These are phyloP conservation scores for Drosophila auraria DNA, from an alignment of 1,140 invertebrate species.

Conservation along the genomic window DNA sequence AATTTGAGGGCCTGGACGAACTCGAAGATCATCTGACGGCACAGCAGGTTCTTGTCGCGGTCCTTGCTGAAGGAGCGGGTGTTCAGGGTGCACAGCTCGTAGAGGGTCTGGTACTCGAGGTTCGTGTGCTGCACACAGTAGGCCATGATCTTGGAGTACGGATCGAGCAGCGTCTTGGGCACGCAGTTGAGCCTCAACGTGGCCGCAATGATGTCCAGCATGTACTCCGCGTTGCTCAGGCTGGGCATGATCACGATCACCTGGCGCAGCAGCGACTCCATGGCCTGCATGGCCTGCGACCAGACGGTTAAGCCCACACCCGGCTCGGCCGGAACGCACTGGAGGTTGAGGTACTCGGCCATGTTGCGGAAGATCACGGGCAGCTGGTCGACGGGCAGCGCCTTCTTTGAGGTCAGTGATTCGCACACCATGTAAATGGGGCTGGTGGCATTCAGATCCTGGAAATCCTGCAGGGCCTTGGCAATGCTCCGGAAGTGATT, in stretches of 20 bases:
- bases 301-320: constrained; percentile 90
- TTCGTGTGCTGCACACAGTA: constrained; percentile 95
- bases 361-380: constrained; percentile 94
- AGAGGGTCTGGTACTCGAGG: constrained; percentile 93
- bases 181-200: constrained; percentile 94
- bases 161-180: constrained; percentile 90
- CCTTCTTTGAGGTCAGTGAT: constrained; percentile 95
- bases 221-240: constrained; percentile 90
- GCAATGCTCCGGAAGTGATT: constrained; percentile 97
- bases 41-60: constrained; percentile 96
- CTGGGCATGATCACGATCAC: constrained; percentile 91
- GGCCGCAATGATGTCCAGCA: constrained; percentile 94
- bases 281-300: constrained; percentile 92
- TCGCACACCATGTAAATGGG: constrained; percentile 96
- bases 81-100: constrained; percentile 96
- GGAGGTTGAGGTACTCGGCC: constrained; percentile 92
- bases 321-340: constrained; percentile 95
- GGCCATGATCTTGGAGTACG: constrained; percentile 97
- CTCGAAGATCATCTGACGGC: constrained; percentile 96
- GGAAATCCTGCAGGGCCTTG: constrained; percentile 97
- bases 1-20: constrained; percentile 98
- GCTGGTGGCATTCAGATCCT: constrained; percentile 97
- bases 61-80: constrained; percentile 95
- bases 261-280: constrained; percentile 94
- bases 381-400: constrained; percentile 91